Evolutionary conservation across 2,888 invertebrate genomes (phyloP).

Genomic region (Tetragonisca angustula): DNA sequence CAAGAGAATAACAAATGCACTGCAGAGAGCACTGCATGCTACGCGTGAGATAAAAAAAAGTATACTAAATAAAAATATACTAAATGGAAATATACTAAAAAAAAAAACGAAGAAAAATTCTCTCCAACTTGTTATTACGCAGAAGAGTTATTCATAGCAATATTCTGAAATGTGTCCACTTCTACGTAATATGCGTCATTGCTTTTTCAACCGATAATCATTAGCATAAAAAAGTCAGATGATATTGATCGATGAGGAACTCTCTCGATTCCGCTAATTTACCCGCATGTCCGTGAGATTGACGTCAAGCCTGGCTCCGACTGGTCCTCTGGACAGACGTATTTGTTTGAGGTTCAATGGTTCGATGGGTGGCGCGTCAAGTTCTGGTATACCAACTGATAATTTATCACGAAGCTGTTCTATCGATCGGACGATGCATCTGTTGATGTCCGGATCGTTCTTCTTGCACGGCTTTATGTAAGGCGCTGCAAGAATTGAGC

Average conservation of each 20-base stretch:
- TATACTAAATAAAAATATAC: no score
- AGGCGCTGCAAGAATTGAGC: slow-evolving; percentile 85
- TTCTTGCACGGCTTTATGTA: slow-evolving; percentile 88
- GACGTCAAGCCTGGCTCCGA: slow-evolving; percentile 84
- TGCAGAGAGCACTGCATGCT: no score
- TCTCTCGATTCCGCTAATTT: not conserved
- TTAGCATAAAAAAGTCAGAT: not conserved
- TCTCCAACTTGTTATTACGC: not conserved
- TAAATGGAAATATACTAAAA: no score
- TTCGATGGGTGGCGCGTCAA: slow-evolving; percentile 89
- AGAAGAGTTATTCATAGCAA: no score
- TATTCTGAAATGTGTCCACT: no score
- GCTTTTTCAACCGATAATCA: not conserved
- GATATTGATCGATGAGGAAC: not conserved
- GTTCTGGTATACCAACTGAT: slow-evolving; percentile 87
- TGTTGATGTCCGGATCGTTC: slow-evolving; percentile 87
- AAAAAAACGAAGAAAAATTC: not conserved
- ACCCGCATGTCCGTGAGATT: slow-evolving; percentile 80
- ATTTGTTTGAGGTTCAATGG: slow-evolving; percentile 88
- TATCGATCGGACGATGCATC: slow-evolving; percentile 87
- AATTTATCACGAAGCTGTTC: slow-evolving; percentile 87
- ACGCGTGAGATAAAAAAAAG: no score
- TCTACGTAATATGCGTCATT: not conserved
- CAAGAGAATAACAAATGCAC: no score
- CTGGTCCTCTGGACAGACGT: slow-evolving; percentile 86